These are phyloP conservation scores for Laticauda laticaudata DNA, from an alignment of 2,113 vertebrate genomes.

Conservation along the genomic window DNA sequence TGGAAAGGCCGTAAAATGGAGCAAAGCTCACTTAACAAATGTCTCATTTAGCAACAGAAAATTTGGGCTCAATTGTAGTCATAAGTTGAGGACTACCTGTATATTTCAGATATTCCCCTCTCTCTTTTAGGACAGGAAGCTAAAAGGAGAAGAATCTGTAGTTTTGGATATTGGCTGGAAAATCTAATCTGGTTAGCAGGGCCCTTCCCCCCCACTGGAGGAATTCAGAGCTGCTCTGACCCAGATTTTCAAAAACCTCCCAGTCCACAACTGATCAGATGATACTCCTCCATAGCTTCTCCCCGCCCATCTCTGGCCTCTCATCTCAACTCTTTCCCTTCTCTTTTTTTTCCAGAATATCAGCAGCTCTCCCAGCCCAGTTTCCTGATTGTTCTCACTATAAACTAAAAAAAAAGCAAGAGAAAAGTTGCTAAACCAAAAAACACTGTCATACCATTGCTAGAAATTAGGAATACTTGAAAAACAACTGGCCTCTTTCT, in stretches of 20 bases:
- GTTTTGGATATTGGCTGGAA: too few species aligned
- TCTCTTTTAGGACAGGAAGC: background rate
- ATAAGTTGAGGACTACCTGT: background rate
- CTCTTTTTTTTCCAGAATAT: too few species aligned
- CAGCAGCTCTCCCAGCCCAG: too few species aligned
- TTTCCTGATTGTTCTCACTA: background rate
- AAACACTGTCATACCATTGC: background rate
- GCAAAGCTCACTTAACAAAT: background rate
- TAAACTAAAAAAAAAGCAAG: background rate
- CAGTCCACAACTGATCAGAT: constrained; percentile 12
- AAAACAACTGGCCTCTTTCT: background rate
- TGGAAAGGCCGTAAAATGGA: background rate
- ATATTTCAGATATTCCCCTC: background rate
- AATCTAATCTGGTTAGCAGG: background rate
- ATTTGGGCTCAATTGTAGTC: background rate
- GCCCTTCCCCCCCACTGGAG: background rate
- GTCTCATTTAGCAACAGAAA: background rate
- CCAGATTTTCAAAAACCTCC: constrained; percentile 22
- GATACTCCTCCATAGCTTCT: background rate
- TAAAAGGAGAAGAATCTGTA: background rate
- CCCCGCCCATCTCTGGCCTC: background rate
- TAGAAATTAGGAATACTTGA: background rate
- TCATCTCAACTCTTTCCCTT: background rate
- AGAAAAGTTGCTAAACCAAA: background rate
- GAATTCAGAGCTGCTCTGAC: constrained; percentile 17